Conservation (phyloP, 2,113 vertebrate genomes). For the Gallinago media region DNA sequence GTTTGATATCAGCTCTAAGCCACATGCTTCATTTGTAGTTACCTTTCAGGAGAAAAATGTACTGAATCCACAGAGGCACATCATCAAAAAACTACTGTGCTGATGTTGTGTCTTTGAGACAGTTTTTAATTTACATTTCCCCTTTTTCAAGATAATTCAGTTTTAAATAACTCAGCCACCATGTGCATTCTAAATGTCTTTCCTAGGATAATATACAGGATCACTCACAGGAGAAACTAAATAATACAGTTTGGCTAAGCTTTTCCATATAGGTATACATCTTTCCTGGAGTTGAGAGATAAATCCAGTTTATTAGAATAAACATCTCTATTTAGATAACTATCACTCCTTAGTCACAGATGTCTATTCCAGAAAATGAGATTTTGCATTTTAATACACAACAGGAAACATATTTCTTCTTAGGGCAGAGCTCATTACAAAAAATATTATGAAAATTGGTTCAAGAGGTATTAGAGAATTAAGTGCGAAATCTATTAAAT, state of each 20-base stretch:
- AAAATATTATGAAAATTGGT: neutral
- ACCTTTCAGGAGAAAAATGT: neutral
- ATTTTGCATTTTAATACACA: neutral
- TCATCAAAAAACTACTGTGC: neutral
- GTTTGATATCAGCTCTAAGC: slow-evolving; percentile 29
- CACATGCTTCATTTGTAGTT: neutral
- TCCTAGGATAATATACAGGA: neutral
- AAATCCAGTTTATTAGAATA: neutral
- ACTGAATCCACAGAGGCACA: neutral
- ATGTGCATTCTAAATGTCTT: neutral
- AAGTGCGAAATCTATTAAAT: neutral
- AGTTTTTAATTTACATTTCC: slow-evolving; percentile 1
- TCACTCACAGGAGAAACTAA: neutral
- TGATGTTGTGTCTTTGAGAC: neutral
- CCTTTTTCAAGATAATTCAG: neutral
- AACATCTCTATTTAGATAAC: neutral
- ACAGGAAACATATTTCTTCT: neutral
- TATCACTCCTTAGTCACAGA: neutral
- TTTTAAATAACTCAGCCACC: neutral
- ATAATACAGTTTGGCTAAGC: neutral
- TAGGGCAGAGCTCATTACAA: neutral
- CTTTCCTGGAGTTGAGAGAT: neutral
- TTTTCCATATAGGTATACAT: neutral
- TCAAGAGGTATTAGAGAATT: neutral
- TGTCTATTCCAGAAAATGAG: slow-evolving; percentile 11